Conservation (phyloP, 2,888 invertebrate genomes). For the Tridacna crocea region DNA sequence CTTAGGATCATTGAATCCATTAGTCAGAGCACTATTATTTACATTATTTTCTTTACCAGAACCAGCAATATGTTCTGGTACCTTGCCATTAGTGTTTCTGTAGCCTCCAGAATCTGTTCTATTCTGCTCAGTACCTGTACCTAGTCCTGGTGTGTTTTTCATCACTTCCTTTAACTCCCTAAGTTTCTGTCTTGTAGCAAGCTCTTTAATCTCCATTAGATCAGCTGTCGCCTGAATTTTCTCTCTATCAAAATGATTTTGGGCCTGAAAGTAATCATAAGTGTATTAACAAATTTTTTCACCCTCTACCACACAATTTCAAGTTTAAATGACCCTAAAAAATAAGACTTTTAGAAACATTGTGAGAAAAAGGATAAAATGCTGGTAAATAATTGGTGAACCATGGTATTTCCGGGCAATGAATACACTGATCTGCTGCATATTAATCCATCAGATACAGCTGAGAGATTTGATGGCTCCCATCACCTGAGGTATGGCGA, state of each 20-base stretch:
- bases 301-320: no score
- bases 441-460: no score
- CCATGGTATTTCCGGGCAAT: no score
- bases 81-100: slow-evolving; percentile 18
- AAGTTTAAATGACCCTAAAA: no score
- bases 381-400: no score
- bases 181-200: slow-evolving; percentile 79
- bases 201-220: slow-evolving; percentile 77
- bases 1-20: slow-evolving; percentile 31
- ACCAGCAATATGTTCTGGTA: neutral
- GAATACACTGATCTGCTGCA: no score
- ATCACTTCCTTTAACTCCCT: slow-evolving; percentile 77
- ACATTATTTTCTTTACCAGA: slow-evolving; percentile 14
- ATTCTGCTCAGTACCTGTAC: neutral
- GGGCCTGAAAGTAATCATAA: slow-evolving; percentile 57
- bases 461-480: no score
- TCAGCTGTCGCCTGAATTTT: slow-evolving; percentile 68
- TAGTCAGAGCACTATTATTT: slow-evolving; percentile 26
- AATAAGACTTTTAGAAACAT: neutral
- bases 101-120: neutral
- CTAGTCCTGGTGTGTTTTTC: slow-evolving; percentile 33
- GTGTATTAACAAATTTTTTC: no score
- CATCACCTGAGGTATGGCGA: no score
- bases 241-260: slow-evolving; percentile 71
- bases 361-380: neutral